A percentile compares a stretch with the other conserved stretches of the same genome.
These are phyloP conservation scores for Epizoanthus ramosus DNA, from an alignment of 92 coral and sea anemone species.

Conservation along the genomic window DNA sequence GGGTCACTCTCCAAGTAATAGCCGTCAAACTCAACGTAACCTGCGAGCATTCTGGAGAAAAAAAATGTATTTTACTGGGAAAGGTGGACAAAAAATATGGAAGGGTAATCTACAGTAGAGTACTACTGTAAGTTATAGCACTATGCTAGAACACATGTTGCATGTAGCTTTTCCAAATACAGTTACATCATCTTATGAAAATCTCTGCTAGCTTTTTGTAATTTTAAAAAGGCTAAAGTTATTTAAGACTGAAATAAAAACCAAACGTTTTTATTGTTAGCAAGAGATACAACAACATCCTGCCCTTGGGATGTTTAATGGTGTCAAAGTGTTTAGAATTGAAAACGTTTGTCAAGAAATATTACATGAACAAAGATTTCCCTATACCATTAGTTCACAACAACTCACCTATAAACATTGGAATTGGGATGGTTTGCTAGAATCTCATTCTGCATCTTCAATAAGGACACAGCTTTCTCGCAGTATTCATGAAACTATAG, in stretches of 20 bases:
- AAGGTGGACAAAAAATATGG: neutral
- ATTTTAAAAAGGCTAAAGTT: no score
- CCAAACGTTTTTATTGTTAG: no score
- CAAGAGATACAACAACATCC: no score
- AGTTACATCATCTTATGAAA: no score
- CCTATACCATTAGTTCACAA: neutral
- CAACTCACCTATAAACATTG: conserved; percentile 88
- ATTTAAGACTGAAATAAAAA: no score
- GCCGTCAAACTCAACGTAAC: conserved; percentile 97
- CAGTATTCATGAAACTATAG: conserved; percentile 80
- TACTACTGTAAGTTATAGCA: no score
- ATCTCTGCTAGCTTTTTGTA: no score
- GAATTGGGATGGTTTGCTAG: conserved; percentile 96
- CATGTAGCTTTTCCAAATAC: no score
- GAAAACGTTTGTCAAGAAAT: neutral
- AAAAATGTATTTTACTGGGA: neutral
- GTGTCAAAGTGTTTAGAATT: neutral
- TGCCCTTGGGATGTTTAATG: no score
- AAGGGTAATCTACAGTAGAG: neutral
- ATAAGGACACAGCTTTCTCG: conserved; percentile 88
- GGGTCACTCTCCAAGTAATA: conserved; percentile 99
- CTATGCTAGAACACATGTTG: no score
- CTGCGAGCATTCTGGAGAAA: conserved; percentile 84
- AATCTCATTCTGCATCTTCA: conserved; percentile 89
- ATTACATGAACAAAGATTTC: neutral